Evolutionary conservation across 1,140 invertebrate species (phyloP).

Genomic region (Drosophila kanapiae): DNA sequence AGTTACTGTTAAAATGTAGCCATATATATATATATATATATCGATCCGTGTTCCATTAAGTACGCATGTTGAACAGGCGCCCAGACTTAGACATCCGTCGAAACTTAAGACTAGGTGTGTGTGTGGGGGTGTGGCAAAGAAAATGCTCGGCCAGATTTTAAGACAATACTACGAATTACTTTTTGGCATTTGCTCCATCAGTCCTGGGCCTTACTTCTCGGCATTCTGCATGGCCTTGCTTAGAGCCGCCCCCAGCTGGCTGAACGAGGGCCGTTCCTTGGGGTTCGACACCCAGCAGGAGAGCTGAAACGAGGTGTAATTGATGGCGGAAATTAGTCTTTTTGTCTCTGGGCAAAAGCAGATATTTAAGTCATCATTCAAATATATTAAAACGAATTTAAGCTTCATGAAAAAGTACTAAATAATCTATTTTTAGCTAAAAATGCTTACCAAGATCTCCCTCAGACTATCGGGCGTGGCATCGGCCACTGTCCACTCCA

Average conservation of each 20-base stretch:
- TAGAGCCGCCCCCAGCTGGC: slow-evolving; percentile 77
- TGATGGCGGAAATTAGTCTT: background rate
- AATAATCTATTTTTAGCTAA: background rate
- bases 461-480: slow-evolving; percentile 88
- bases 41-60: slow-evolving; percentile 39
- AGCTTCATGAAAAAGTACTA: background rate
- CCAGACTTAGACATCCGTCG: slow-evolving; percentile 18
- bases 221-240: slow-evolving; percentile 82
- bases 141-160: slow-evolving; percentile 25
- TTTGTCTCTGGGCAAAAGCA: background rate
- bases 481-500: slow-evolving; percentile 89
- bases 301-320: slow-evolving; percentile 24
- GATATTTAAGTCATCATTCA: background rate
- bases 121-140: slow-evolving; percentile 2
- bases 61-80: slow-evolving; percentile 70
- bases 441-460: slow-evolving; percentile 87
- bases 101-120: slow-evolving; percentile 39
- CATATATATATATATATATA: slow-evolving; percentile 26
- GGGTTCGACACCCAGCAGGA: slow-evolving; percentile 88
- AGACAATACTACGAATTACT: slow-evolving; percentile 46
- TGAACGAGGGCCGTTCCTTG: slow-evolving; percentile 88
- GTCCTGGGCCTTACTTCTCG: slow-evolving; percentile 61
- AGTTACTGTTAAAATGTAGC: slow-evolving; percentile 53
- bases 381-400: background rate
- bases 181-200: slow-evolving; percentile 49